A percentile compares a stretch with the other conserved stretches of the same genome.
These are phyloP conservation scores for Hyles lineata DNA, from an alignment of 2,888 invertebrate genomes.

Conservation along the genomic window DNA sequence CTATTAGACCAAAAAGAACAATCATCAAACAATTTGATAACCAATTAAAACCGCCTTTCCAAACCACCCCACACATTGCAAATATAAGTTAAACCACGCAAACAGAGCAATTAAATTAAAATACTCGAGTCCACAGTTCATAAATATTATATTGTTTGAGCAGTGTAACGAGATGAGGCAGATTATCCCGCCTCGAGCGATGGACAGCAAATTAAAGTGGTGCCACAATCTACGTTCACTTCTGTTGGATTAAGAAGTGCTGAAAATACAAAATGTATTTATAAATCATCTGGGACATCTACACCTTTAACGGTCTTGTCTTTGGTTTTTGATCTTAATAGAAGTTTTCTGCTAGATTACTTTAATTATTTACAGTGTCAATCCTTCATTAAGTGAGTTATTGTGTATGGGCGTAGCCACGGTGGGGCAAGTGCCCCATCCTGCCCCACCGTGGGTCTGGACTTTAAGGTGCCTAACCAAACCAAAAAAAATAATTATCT, in stretches of 20 bases:
- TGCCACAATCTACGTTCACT: not conserved
- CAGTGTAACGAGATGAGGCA: constrained; percentile 33
- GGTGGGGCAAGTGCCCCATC: too few relatives aligned
- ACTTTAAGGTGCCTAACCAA: too few relatives aligned
- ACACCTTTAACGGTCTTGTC: not conserved
- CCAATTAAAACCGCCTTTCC: not conserved
- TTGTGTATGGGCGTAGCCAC: too few relatives aligned
- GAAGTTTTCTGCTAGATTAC: too few relatives aligned
- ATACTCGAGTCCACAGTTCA: not conserved
- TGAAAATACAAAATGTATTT: constrained; percentile 15
- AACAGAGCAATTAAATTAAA: not conserved
- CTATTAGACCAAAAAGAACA: too few relatives aligned
- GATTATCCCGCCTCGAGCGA: constrained; percentile 45
- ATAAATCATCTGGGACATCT: constrained; percentile 2
- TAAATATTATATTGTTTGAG: constrained; percentile 34
- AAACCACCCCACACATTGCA: constrained; percentile 3
- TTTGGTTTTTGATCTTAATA: too few relatives aligned
- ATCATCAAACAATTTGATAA: not conserved
- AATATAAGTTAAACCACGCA: not conserved
- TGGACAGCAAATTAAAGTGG: constrained; percentile 47
- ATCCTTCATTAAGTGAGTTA: too few relatives aligned
- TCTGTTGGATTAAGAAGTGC: constrained; percentile 1
- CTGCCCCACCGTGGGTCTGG: too few relatives aligned
- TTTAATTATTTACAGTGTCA: too few relatives aligned
- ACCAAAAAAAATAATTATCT: too few relatives aligned